A percentile compares a stretch with the other conserved stretches of the same genome.
These are phyloP conservation scores for Masticophis lateralis DNA, from an alignment of 2,797 vertebrate species.

Conservation along the genomic window DNA sequence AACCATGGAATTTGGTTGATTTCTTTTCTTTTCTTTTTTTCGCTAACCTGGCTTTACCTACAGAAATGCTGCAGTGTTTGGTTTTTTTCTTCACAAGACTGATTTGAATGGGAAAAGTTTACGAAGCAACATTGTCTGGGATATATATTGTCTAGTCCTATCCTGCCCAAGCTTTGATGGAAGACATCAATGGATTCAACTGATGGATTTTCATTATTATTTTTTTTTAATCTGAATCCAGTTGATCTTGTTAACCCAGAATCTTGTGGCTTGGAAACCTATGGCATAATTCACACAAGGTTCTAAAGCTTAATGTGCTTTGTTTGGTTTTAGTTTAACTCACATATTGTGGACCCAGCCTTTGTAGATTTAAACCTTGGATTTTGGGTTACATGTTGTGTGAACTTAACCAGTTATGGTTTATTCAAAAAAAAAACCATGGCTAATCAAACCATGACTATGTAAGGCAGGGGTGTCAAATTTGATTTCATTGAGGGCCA, in stretches of 20 bases:
- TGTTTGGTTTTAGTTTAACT: not conserved
- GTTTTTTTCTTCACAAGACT: not conserved
- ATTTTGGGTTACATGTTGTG: not conserved
- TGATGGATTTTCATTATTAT: too few relatives aligned
- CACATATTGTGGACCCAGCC: not conserved
- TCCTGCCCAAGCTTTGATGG: not conserved
- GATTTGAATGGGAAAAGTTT: not conserved
- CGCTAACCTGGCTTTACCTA: not conserved
- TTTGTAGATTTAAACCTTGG: not conserved
- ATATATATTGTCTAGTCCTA: not conserved
- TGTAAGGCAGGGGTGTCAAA: too few relatives aligned
- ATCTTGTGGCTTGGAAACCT: not conserved
- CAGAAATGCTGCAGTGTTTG: not conserved
- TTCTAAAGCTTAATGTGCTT: not conserved
- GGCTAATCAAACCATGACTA: not conserved
- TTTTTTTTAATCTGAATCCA: not conserved
- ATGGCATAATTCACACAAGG: not conserved
- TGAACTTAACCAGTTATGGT: not conserved
- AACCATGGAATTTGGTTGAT: not conserved
- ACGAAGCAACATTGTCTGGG: not conserved
- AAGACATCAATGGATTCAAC: not conserved
- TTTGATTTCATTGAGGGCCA: too few relatives aligned
- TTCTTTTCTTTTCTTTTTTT: not conserved
- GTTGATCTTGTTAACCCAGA: not conserved
- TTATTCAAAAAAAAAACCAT: not conserved